Evolutionary conservation across 2,888 invertebrate genomes (phyloP), one percentile per base, ranked within the genome.

Genomic region (Drosophila subsilvestris): DNA sequence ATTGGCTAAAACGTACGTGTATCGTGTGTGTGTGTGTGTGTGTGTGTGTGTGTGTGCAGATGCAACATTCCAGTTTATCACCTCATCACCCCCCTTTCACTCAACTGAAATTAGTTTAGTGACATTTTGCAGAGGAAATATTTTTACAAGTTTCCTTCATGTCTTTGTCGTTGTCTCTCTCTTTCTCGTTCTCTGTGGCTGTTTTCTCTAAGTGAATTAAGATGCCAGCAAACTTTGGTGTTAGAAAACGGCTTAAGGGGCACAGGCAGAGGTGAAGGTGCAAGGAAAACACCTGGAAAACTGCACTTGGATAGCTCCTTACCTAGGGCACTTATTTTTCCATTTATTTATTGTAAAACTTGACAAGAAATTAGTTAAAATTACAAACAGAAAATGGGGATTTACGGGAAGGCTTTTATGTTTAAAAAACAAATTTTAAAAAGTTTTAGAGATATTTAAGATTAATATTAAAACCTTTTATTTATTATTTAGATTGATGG

Each of bases 101-200:
- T 51, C 75, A 70, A 70, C 63, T 66, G 48, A 75, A 75, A 57
- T 74, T 74, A 79, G 88, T 79, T 87, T 82, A 79, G 78, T 75
- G 61, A 32, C 61, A 67, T 51, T 65, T 80, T 80, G 51, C 70
- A 63, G 72, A 49, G 58, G 44, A 67, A 62, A 69, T 68, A 74
- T 81, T 80, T 76, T 63, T 76, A 67, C 79, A 79, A 81, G 70
- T 81, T 77, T 74, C 70, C 37, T 37, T 37, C 37, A n/a, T 37
- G 37, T 37, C 6, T 37, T 7, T 37, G 14, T 37, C 12, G 14
- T 6, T 5, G 10, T 14, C 6, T 6, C 7, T 37, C 14, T 14
- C 14, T 6, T 9, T 27, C 27, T 27, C 9, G 1, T 6, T 37
- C 37, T 37, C 37, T 37, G 14, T 37, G 37, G 37, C 37, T n/a